phyloP scores from a whole-genome alignment of 2,113 vertebrate genomes.

The Chinchilla lanigera region DNA sequence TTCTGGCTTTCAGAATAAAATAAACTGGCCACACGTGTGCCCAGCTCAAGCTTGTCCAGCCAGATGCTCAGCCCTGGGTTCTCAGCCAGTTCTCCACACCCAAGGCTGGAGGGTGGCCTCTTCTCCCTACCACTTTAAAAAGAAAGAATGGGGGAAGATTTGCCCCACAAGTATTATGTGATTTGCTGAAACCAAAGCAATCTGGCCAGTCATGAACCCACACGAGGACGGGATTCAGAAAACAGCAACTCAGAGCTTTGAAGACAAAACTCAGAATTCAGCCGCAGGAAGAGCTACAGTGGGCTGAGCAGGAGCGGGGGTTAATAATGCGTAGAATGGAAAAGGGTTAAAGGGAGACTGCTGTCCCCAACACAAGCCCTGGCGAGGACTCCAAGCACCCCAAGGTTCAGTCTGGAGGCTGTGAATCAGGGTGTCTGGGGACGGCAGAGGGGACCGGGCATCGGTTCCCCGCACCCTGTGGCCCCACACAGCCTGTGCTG shows the following conservation, averaged over 20 bases:
- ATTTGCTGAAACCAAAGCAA: neutral
- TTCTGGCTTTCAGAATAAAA: neutral
- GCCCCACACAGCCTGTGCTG: neutral
- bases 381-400: neutral
- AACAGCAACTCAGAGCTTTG: neutral
- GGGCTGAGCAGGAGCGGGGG: too few species aligned
- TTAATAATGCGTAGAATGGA: neutral
- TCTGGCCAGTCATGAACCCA: neutral
- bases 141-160: neutral
- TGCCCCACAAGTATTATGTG: neutral
- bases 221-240: neutral
- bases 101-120: neutral
- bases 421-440: neutral
- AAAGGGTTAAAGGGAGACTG: neutral
- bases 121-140: neutral
- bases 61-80: neutral
- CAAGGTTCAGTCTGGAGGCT: neutral
- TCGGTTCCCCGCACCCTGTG: too few species aligned
- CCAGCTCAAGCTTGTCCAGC: neutral
- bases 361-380: neutral
- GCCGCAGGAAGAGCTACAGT: neutral
- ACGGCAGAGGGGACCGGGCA: neutral
- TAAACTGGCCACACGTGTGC: neutral
- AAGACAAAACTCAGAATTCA: slow-evolving; percentile 32
- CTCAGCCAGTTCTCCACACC: neutral